A percentile compares a stretch with the other conserved stretches of the same genome.
Conservation (phyloP, 2,888 invertebrate species). For the Hypselothyrea guttata region DNA sequence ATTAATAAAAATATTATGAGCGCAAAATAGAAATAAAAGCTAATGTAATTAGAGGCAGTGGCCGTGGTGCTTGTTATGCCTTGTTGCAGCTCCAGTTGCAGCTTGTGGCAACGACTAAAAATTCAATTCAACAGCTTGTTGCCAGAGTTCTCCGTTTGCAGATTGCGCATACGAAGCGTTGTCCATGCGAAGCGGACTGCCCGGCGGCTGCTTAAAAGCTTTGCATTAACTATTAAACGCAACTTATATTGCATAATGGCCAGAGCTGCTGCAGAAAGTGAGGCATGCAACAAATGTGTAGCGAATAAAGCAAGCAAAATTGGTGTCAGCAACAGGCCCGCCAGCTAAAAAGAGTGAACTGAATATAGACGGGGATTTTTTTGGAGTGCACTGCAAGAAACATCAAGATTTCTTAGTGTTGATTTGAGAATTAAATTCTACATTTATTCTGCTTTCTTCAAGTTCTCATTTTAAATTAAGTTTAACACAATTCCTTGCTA, state of each 20-base stretch:
- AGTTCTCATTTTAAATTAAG: too few species aligned
- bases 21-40: conserved; percentile 67
- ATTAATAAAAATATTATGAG: conserved; percentile 60
- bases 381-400: too few species aligned
- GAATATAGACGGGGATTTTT: not conserved
- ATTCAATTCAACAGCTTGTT: conserved; percentile 54
- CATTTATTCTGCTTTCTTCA: too few species aligned
- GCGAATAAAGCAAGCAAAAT: conserved; percentile 59
- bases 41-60: conserved; percentile 62
- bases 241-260: conserved; percentile 72
- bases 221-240: conserved; percentile 76
- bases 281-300: conserved; percentile 31
- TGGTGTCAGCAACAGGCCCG: conserved; percentile 57
- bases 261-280: not conserved
- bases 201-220: conserved; percentile 71
- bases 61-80: conserved; percentile 34
- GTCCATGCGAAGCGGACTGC: conserved; percentile 26
- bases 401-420: too few species aligned
- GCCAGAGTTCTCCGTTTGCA: conserved; percentile 23
- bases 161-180: conserved; percentile 55
- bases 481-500: too few species aligned
- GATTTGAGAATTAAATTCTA: too few species aligned
- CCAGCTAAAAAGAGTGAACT: conserved; percentile 17
- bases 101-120: conserved; percentile 36
- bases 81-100: conserved; percentile 16